A percentile compares a stretch with the other conserved stretches of the same genome.
phyloP scores from a whole-genome alignment of 2,797 vertebrate genomes.

The Sardinella longiceps region DNA sequence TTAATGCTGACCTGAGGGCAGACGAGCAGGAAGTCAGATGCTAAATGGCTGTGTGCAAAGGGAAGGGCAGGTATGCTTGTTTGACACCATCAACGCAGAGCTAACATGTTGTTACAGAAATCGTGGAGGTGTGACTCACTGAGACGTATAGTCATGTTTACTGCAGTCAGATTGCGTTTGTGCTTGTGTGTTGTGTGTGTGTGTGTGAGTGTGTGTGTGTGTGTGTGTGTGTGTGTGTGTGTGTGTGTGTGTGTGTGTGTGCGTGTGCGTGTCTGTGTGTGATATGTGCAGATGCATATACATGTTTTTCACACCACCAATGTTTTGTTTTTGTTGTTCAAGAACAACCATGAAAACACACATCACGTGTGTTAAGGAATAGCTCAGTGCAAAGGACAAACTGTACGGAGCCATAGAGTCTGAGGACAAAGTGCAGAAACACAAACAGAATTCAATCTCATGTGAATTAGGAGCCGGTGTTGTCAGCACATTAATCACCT shows the following conservation, averaged over 20 bases:
- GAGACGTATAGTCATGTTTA: too few relatives aligned
- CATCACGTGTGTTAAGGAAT: background rate
- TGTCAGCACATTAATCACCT: background rate
- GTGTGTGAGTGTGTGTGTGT: conserved; percentile 3
- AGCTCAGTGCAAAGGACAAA: background rate
- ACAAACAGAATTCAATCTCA: background rate
- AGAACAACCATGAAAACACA: background rate
- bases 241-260: background rate
- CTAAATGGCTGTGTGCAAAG: conserved; percentile 9
- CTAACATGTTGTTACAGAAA: background rate
- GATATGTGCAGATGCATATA: too few relatives aligned
- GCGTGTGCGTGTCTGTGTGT: background rate
- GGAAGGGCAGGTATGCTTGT: conserved; percentile 22
- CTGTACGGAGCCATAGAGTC: background rate
- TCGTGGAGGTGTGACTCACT: background rate
- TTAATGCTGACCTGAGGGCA: conserved; percentile 49
- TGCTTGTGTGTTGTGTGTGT: too few relatives aligned
- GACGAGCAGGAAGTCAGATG: conserved; percentile 21
- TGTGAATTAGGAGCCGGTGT: background rate
- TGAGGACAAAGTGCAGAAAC: background rate
- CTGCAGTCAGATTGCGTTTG: too few relatives aligned
- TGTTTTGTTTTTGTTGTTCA: too few relatives aligned
- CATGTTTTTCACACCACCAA: background rate
- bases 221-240: conserved; percentile 34
- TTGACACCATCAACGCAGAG: background rate